Base-by-base conservation (phyloP, 2,888 invertebrate species). In the Drosophila limbata region DNA sequence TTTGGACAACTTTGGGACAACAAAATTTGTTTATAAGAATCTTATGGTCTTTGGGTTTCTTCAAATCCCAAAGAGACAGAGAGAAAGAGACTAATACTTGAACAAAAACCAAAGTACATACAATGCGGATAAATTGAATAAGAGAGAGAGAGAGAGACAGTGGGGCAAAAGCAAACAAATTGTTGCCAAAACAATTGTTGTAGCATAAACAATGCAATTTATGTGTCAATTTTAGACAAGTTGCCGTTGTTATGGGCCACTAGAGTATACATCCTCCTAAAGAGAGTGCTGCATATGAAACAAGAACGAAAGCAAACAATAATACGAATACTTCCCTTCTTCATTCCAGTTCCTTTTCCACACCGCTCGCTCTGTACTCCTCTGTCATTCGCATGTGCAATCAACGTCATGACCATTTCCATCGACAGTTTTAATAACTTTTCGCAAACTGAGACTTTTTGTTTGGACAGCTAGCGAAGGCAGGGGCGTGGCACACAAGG, bases 361-460 rank as follows among this genome's bases (percentile, higher is more conserved):
- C 25, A 25, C 39, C 9, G 15, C 8, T 15, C 42, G 4, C 33
- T 15, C 25, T 10, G 31, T 10, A 4, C 31, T 17, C 2, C 33
- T 28, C 57, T 60, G 74, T 84, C 81, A 84, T 64, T 78, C 65
- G 56, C 59, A 69, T 75, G 73, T 73, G 81, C 78, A 84, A 81
- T 83, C 84, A 77, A 81, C 67, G 71, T 76, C 79, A 47, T 56
- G 62, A 72, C 45, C 80, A 69, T 82, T 85, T 69, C 66, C 67
- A 82, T 85, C 78, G 83, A 78, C 84, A 78, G 87, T 88, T 84
- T 84, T 84, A 84, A 84, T 88, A 84, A 84, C 83, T 84, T 83
- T 84, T 77, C 68, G 70, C 73, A 65, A 65, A 45, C 61, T 62
- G 67, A 79, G 80, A 65, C 77, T 55, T 60, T 81, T 75, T 76